A percentile compares a stretch with the other conserved stretches of the same genome.
phyloP scores from a whole-genome alignment of 2,888 invertebrate genomes.

The Hirtodrosophila alboralis region DNA sequence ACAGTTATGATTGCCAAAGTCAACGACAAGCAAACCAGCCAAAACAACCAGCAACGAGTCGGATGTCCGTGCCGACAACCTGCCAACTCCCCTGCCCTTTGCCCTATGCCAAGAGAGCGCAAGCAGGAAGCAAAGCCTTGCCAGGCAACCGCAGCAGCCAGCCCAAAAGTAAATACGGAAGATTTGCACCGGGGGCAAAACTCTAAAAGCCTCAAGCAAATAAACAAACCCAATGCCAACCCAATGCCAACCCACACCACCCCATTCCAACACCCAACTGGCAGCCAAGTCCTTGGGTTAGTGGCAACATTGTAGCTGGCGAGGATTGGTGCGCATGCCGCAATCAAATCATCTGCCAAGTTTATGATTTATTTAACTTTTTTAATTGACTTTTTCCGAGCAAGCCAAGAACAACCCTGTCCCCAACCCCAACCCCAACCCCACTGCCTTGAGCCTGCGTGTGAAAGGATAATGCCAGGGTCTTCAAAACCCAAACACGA shows the following conservation, averaged over 20 bases:
- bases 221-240: conserved; percentile 55
- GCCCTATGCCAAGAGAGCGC: too few relatives aligned
- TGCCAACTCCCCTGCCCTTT: too few relatives aligned
- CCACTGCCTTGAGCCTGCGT: conserved; percentile 67
- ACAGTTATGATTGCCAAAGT: conserved; percentile 81
- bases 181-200: conserved; percentile 50
- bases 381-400: conserved; percentile 84
- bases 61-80: conserved; percentile 61
- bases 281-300: conserved; percentile 1
- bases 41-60: conserved; percentile 52
- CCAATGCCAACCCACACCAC: neutral
- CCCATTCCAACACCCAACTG: conserved; percentile 4
- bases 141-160: conserved; percentile 73
- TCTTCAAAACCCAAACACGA: conserved; percentile 47
- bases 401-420: conserved; percentile 31
- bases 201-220: conserved; percentile 64
- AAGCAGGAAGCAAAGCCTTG: conserved; percentile 68
- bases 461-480: conserved; percentile 80
- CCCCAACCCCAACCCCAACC: conserved; percentile 9
- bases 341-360: conserved; percentile 82
- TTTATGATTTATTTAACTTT: conserved; percentile 84
- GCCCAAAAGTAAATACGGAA: conserved; percentile 72
- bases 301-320: conserved; percentile 61
- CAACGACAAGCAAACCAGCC: conserved; percentile 49
- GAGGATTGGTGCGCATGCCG: conserved; percentile 77